phyloP scores from a whole-genome alignment of 2,113 vertebrate species.

The Leptosomus discolor region DNA sequence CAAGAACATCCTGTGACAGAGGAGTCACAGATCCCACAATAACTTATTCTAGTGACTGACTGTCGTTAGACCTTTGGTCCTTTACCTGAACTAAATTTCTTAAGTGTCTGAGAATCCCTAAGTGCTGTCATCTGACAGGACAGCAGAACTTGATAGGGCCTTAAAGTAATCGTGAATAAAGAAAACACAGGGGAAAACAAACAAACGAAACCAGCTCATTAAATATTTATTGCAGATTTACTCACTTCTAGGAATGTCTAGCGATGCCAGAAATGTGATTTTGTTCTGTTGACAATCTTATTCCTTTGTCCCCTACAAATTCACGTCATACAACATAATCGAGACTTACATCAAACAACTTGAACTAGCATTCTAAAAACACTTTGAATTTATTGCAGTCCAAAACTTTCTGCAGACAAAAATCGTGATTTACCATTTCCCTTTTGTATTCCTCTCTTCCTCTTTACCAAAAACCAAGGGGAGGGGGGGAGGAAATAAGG shows the following conservation, averaged over 20 bases:
- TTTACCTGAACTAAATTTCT: not conserved
- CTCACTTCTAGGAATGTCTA: not conserved
- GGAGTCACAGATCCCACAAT: not conserved
- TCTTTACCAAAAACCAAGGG: not conserved
- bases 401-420: not conserved
- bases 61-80: not conserved
- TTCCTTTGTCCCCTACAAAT: not conserved
- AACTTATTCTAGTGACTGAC: not conserved
- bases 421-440: not conserved
- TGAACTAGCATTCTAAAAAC: not conserved
- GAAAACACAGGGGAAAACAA: not conserved
- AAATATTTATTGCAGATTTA: not conserved
- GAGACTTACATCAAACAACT: not conserved
- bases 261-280: not conserved
- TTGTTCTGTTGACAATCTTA: not conserved
- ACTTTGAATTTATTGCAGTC: not conserved
- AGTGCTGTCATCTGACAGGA: not conserved
- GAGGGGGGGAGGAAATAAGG: fast-evolving
- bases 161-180: not conserved
- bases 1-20: not conserved
- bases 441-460: not conserved
- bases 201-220: not conserved
- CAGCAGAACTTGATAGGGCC: not conserved
- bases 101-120: not conserved
- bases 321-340: not conserved